Evolutionary conservation across 2,113 vertebrate species (phyloP).

Genomic region (Tupaia chinensis): DNA sequence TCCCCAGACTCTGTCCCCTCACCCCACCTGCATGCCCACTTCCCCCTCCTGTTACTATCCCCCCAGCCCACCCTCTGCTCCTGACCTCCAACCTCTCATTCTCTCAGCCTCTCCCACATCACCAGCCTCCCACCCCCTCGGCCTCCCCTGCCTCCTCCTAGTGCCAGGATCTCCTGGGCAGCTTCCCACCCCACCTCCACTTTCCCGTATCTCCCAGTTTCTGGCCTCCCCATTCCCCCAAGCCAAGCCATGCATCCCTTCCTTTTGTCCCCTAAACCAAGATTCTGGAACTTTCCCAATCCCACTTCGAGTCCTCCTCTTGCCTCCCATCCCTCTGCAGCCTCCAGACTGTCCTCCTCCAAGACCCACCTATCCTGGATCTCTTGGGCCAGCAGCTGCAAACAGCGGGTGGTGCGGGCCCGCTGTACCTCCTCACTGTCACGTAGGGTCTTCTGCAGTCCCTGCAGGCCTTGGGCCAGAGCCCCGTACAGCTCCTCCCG

Average conservation of each 20-base stretch:
- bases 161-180: no score
- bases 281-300: neutral
- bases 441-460: conserved; percentile 65
- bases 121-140: neutral
- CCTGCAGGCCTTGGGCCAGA: conserved; percentile 74
- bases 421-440: conserved; percentile 65
- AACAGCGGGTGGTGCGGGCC: conserved; percentile 69
- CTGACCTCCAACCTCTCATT: neutral
- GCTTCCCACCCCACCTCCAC: neutral
- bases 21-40: neutral
- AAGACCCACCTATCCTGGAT: conserved; percentile 81
- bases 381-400: conserved; percentile 81
- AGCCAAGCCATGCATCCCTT: neutral
- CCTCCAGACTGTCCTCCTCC: neutral
- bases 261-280: neutral
- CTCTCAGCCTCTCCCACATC: neutral
- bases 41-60: neutral
- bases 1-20: neutral
- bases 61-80: neutral
- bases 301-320: neutral
- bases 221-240: neutral
- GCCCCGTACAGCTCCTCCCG: conserved; percentile 75
- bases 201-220: neutral
- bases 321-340: neutral
- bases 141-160: neutral